Evolutionary conservation across 2,113 vertebrate genomes (phyloP).

Genomic region (Leptodactylus fuscus): DNA sequence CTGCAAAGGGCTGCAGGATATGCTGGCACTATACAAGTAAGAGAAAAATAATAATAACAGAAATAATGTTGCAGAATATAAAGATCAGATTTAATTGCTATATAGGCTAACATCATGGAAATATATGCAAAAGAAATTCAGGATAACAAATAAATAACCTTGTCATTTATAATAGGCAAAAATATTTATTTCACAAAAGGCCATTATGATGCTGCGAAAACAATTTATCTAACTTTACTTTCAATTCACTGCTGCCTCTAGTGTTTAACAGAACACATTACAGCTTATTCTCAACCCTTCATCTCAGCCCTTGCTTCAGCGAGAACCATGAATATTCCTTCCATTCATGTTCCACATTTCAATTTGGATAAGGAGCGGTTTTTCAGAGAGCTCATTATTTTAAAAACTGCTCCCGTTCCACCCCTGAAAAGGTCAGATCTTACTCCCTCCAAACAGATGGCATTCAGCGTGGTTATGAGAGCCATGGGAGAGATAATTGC

Average conservation of each 20-base stretch:
- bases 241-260: background rate
- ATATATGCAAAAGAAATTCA: too few species aligned
- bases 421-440: slow-evolving; percentile 48
- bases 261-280: background rate
- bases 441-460: slow-evolving; percentile 37
- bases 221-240: background rate
- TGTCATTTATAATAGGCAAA: too few species aligned
- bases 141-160: too few species aligned
- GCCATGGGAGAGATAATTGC: slow-evolving; percentile 48
- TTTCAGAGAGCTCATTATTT: slow-evolving; percentile 41
- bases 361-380: slow-evolving; percentile 2
- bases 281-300: background rate
- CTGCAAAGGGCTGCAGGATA: too few species aligned
- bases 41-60: too few species aligned
- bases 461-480: slow-evolving; percentile 1
- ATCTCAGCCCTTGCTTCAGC: background rate
- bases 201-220: background rate
- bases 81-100: too few species aligned
- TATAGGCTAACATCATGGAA: too few species aligned
- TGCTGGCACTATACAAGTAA: too few species aligned
- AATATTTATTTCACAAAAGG: background rate
- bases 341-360: slow-evolving; percentile 24
- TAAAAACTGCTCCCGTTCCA: slow-evolving; percentile 22
- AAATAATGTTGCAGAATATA: too few species aligned
- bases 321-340: slow-evolving; percentile 14